Evolutionary conservation across 2,888 invertebrate genomes (phyloP), one percentile per base, ranked within the genome.

Genomic region (Desoria tigrina): DNA sequence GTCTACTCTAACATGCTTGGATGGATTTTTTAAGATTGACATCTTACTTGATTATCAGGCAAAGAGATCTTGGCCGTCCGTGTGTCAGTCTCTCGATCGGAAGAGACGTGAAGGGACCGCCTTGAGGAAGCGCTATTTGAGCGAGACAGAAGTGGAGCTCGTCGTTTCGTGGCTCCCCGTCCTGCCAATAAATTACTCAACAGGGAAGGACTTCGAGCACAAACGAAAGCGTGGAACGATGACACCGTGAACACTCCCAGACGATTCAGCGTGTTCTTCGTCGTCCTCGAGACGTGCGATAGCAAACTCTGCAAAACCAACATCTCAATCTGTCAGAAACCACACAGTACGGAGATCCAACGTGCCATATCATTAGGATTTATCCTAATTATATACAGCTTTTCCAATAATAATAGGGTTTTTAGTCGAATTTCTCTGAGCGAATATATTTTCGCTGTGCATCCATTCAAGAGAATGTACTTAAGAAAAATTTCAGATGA

Each of bases 221-320:
- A 95, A 77, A 97, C 95, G 81, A 95, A 94, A 75, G 96, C 97
- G 82, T 97, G 96, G 84, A 97, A 94, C 74, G 95, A 95, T 65
- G 95, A 96, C 77, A 97, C 96, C 61, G 95, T 96, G 85, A 96
- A 96, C 78, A 96, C 94, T 69, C 96, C 96, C 79, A 97, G 84
- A 80, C 94, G 92, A 84, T 95, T 94, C 78, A 97, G 84, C 55
- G 92, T 94, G 79, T 90, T 90, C 84, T 97, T 97, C 76, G 96
- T 95, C 77, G 92, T 89, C 77, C 94, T 90, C 27, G 95, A 95
- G 68, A 95, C 95, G 84, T 94, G 94, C 64, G 94, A 93, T 78
- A 97, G 85, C 78, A 97, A 84, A 75, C 94, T 94, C 96, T 96
- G 88, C 45, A 45, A 45, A 45, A 16, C 11, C 11, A 32, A 11